Conservation (phyloP, 2,888 invertebrate genomes). For the Gandaritis pyraliata region DNA sequence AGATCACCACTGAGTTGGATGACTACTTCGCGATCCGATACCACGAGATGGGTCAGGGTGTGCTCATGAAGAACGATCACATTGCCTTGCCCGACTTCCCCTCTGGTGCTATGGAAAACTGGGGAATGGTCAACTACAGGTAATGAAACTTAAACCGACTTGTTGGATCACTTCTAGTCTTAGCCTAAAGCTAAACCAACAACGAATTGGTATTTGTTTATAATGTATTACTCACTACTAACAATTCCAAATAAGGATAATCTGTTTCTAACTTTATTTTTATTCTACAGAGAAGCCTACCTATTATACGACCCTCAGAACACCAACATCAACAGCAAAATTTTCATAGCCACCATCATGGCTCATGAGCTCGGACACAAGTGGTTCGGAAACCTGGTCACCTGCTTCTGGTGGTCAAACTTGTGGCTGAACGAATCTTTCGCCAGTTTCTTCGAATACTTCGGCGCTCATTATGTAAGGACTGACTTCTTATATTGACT, state of each 20-base stretch:
- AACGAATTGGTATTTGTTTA: no score
- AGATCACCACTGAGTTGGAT: constrained; percentile 79
- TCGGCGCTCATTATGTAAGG: constrained; percentile 81
- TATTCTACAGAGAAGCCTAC: constrained; percentile 71
- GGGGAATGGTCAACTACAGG: constrained; percentile 93
- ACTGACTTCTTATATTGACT: background rate
- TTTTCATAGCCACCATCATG: constrained; percentile 83
- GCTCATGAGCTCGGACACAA: constrained; percentile 93
- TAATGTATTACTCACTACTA: no score
- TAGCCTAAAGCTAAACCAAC: no score
- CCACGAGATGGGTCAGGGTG: constrained; percentile 81
- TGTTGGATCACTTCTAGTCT: no score
- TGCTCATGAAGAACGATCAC: constrained; percentile 85
- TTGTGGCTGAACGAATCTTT: constrained; percentile 90
- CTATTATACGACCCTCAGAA: constrained; percentile 73
- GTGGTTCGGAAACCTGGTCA: constrained; percentile 93
- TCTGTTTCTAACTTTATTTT: background rate
- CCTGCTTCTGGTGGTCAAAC: constrained; percentile 90
- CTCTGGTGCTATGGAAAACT: constrained; percentile 94
- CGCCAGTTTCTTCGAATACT: constrained; percentile 89
- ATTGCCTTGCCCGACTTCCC: constrained; percentile 92
- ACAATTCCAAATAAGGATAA: no score
- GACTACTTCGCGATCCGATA: constrained; percentile 83
- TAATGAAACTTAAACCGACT: constrained; percentile 43
- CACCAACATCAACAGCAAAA: constrained; percentile 73